phyloP scores from a whole-genome alignment of 2,113 vertebrate species.

The Tenrec ecaudatus region DNA sequence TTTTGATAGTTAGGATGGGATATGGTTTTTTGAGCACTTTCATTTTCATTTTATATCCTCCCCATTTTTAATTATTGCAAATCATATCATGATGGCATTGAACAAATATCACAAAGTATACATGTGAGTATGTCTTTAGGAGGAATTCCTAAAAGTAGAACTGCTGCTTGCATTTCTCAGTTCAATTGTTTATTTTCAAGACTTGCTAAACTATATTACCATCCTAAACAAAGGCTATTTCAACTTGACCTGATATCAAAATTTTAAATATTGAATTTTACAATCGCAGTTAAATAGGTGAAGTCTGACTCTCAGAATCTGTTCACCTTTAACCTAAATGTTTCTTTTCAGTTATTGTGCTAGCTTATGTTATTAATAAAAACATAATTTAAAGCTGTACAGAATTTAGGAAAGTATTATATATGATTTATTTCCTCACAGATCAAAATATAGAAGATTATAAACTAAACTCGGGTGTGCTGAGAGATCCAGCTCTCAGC shows the following conservation, averaged over 20 bases:
- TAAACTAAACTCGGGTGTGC: too few relatives aligned
- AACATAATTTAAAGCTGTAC: too few relatives aligned
- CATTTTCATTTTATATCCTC: not conserved
- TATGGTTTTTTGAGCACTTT: not conserved
- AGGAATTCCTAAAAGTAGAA: not conserved
- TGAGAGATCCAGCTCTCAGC: too few relatives aligned
- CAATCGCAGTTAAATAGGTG: not conserved
- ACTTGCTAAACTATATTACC: constrained; percentile 56
- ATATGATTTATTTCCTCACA: too few relatives aligned
- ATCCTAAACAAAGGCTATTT: constrained; percentile 13
- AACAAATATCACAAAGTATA: not conserved
- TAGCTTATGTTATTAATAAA: too few relatives aligned
- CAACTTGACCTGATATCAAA: not conserved
- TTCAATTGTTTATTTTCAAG: constrained; percentile 42
- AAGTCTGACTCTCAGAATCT: too few relatives aligned
- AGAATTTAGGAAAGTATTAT: too few relatives aligned
- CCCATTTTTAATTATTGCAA: not conserved
- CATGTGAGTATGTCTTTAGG: not conserved
- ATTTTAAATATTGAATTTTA: constrained; percentile 39
- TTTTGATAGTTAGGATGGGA: not conserved
- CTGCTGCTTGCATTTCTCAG: not conserved
- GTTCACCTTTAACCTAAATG: too few relatives aligned
- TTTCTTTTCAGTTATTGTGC: too few relatives aligned
- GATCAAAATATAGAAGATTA: too few relatives aligned
- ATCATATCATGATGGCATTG: not conserved